Evolutionary conservation across 2,113 vertebrate genomes (phyloP), one percentile per base, ranked within the genome.

Genomic region (Ctenodactylus gundi): DNA sequence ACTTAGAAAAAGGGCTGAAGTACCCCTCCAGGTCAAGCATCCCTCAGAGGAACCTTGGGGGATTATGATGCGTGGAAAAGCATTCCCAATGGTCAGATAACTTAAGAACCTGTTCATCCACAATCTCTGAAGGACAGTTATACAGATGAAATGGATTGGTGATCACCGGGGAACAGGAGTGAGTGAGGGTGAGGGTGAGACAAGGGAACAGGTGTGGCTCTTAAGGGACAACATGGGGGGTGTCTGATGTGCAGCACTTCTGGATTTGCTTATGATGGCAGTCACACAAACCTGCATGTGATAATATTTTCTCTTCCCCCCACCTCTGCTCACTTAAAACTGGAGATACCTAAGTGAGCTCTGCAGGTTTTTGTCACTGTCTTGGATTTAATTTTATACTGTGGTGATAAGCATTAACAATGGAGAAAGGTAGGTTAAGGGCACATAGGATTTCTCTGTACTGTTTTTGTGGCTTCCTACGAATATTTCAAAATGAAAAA

Each of bases 401-500:
- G 7, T 13, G 14, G 27, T 46, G 53, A n/a, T 5, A 23, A 7
- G 49, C 7, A 36, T 44, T 49, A 62, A 68, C 49, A 23, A 0
- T 60, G 3, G n/a, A 29, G 51, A 68, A 80, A 92, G 62, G 4
- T 0, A 75, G 20, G 44, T 18, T 14, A 57, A 91, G 77, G 58
- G 7, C 21, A 60, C 7, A 2, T 14, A n/a, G 58, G 51, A 21
- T 41, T 10, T 23, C 39, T 60, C 77, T 46, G 4, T n/a, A 34
- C 51, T 23, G 17, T 23, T 78, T 76, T 49, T 88, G 67, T 27
- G 36, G 53, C 36, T 29, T 86, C 64, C 51, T 62, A 36, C 70
- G 87, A 94, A 58, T 73, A 70, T 93, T 92, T 62, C 65, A 93
- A 65, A 92, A 39, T 91, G 25, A 76, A 85, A 46, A n/a, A n/a